Evolutionary conservation across 1,140 invertebrate genomes (phyloP), one percentile per base, ranked within the genome.

Genomic region (Trichogramma pretiosum): DNA sequence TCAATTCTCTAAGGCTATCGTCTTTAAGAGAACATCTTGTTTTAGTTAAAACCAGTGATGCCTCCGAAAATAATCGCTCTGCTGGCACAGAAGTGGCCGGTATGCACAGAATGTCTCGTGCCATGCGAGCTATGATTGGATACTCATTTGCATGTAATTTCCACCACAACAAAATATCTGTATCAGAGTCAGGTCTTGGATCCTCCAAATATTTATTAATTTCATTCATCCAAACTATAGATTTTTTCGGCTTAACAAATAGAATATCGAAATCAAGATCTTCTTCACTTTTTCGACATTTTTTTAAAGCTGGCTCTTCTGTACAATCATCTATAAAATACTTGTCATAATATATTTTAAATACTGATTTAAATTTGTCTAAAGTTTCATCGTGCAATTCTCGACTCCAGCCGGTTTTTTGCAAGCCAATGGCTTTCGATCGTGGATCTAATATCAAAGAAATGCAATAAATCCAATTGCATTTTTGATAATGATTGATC

Each of bases 381-480:
- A 23, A n/a, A 24, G 19, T 5, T n/a, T n/a, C 26, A 22, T 3
- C 17, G n/a, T 40, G 17, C 13, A 30, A n/a, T 1, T 42, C 28
- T 17, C 30, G 26, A 1, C 38, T 24, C 38, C 38, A 40, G 11
- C 5, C 5, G 3, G 38, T 40, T 17, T 10, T 5, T 9, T 40
- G 23, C 7, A 40, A 40, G 10, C 38, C 14, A 16, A 5, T 5
- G 2, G 18, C 3, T 17, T 26, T 28, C 9, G 26, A 24, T 17
- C 23, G 9, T 14, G 38, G 38, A 3, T 30, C 24, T 11, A 40
- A 14, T 1, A 40, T 40, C 7, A 40, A 17, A 1, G n/a, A 44
- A 21, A 45, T 26, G 30, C 48, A 50, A 35, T 54, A 54, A 18
- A 50, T 47, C 52, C 52, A 54, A 39, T 54, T 50, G 10, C 43